Base-by-base conservation (phyloP, 2,888 invertebrate species). In the Bruchidius siliquastri region DNA sequence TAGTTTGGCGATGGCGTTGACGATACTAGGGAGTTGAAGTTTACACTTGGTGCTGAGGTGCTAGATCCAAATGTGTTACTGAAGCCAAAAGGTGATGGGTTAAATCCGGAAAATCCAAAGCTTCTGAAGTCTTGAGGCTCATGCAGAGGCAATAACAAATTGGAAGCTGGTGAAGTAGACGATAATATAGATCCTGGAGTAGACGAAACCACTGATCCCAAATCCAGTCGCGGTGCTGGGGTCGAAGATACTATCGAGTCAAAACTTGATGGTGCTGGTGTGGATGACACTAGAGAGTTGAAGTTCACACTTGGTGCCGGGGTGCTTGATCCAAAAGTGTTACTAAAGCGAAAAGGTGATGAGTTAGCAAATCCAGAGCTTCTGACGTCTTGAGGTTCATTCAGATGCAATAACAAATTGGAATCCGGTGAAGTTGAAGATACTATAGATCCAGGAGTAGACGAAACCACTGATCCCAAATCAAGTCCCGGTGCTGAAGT, bases 31-130 rank as follows among this genome's bases (percentile, higher is more conserved):
- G 66, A n/a, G 68, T 71, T 71, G 32, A 75, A n/a, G 18, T 32
- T 69, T 10, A 74, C 73, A 67, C 30, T 72, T n/a, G 76, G 75
- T 22, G 72, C 66, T 0, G 71, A 67, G 10, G 76, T 76, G 68
- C 67, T 20, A 22, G 26, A 3, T 26, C 18, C 26, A 67, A 22
- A 21, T 26, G 49, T 26, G 69, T n/a, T 49, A 30, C 21, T 49
- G 20, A 22, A 6, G 32, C 22, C 20, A 69, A 32, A 68, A 49
- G 69, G 30, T 13, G 66, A 22, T 49, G 73, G 30, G 22, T 68
- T 30, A 30, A n/a, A n/a, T n/a, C n/a, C n/a, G n/a, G 26, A 49
- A 22, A 72, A 30, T 72, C 69, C 69, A 72, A 72, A n/a, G 22
- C 72, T 8, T 49, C 26, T 49, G 49, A 22, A 49, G 26, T 20